These are phyloP conservation scores for Egretta garzetta DNA, from an alignment of 2,113 vertebrate species.

Conservation along the genomic window DNA sequence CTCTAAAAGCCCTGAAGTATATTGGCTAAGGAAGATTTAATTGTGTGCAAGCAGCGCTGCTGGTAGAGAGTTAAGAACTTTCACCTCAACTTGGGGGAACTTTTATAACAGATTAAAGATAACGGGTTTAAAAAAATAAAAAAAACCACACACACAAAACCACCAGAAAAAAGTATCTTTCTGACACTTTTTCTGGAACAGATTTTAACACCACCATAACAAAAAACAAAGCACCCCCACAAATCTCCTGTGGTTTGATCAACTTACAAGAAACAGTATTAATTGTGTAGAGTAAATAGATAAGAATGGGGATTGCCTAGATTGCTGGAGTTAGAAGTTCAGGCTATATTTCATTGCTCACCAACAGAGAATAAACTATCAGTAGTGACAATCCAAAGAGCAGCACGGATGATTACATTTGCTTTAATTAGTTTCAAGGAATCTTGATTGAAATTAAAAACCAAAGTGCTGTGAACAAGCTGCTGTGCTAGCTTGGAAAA, in stretches of 20 bases:
- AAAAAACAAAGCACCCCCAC: neutral
- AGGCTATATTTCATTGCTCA: neutral
- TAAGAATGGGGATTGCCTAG: neutral
- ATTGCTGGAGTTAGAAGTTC: neutral
- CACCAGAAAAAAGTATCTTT: neutral
- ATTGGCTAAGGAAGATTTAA: conserved; percentile 3
- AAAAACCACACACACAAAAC: neutral
- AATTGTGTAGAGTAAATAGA: neutral
- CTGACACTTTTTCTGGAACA: neutral
- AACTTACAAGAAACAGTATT: neutral
- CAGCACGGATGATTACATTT: neutral
- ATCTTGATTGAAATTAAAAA: conserved; percentile 23
- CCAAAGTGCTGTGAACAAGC: neutral
- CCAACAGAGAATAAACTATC: neutral
- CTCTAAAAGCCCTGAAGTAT: neutral
- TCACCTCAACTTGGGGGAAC: neutral
- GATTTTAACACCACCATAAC: neutral
- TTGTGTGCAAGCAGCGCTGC: neutral
- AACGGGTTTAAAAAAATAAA: neutral
- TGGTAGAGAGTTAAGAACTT: neutral
- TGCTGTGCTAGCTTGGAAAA: neutral
- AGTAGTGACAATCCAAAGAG: neutral
- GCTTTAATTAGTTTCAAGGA: conserved; percentile 30
- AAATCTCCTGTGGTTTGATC: neutral
- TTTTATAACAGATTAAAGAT: neutral